Percentiles rank a stretch among this genome's conserved stretches.
Evolutionary conservation across 2,797 vertebrate genomes (phyloP).

Genomic region (Lacerta agilis): DNA sequence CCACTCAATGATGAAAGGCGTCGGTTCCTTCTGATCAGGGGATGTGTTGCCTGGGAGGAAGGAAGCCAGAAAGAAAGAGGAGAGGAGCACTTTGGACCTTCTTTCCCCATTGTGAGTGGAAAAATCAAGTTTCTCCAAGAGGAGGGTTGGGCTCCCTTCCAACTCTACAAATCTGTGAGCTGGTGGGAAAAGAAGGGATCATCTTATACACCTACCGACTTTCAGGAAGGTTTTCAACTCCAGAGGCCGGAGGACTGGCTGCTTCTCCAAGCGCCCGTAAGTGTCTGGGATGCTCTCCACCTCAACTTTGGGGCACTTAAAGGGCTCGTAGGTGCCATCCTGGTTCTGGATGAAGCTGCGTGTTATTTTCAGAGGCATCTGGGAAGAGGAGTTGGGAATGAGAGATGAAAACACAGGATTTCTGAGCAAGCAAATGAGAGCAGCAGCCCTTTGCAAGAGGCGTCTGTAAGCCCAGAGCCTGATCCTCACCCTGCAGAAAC

Average conservation of each 20-base stretch:
- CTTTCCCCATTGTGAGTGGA: not conserved
- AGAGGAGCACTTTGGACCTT: not conserved
- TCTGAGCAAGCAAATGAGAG: no score
- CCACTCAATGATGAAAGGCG: slow-evolving; percentile 92
- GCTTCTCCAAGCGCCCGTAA: slow-evolving; percentile 79
- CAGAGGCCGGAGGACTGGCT: slow-evolving; percentile 86
- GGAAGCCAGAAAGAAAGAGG: not conserved
- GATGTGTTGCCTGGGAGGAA: slow-evolving; percentile 77
- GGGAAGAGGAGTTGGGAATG: slow-evolving; percentile 23
- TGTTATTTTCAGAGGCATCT: slow-evolving; percentile 91
- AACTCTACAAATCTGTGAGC: no score
- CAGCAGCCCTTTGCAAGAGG: not conserved
- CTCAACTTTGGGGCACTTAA: slow-evolving; percentile 82
- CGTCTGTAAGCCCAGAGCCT: no score
- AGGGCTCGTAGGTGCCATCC: slow-evolving; percentile 87
- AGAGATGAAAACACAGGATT: not conserved
- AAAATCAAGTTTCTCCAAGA: no score
- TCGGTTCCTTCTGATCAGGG: slow-evolving; percentile 84
- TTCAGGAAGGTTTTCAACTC: slow-evolving; percentile 93
- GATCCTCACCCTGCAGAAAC: no score
- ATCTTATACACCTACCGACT: slow-evolving; percentile 83
- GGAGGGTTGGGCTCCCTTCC: no score
- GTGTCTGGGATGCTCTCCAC: slow-evolving; percentile 79
- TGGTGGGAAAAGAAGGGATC: not conserved
- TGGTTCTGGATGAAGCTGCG: slow-evolving; percentile 91